Conservation (phyloP, 2,113 vertebrate species). For the Anseranas semipalmata region DNA sequence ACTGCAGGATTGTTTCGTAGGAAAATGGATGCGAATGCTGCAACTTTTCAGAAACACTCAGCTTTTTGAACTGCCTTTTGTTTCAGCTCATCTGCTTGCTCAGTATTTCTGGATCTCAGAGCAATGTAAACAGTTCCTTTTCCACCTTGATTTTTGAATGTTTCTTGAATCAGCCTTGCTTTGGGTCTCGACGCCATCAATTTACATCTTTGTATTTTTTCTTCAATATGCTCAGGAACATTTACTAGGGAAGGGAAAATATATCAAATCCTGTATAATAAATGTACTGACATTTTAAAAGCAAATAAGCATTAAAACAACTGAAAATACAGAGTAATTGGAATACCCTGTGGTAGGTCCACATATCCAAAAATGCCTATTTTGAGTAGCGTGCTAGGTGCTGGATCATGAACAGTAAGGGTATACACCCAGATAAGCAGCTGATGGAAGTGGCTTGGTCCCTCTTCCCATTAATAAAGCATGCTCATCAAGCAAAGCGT, state of each 20-base stretch:
- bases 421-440: fast-evolving
- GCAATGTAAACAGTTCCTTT: background rate
- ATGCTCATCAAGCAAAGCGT: background rate
- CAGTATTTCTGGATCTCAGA: background rate
- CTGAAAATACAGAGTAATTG: background rate
- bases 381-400: background rate
- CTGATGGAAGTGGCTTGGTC: background rate
- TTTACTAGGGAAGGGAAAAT: background rate
- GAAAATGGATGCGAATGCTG: background rate
- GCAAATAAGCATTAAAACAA: background rate
- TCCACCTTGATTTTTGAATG: background rate
- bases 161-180: background rate
- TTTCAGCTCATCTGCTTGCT: background rate
- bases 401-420: background rate
- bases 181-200: background rate
- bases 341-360: background rate
- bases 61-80: background rate
- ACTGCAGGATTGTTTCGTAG: background rate
- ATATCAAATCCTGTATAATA: background rate
- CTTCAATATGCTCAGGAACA: background rate
- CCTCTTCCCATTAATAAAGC: background rate
- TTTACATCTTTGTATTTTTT: background rate
- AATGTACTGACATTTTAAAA: background rate
- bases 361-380: background rate
- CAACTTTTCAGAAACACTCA: background rate